Evolutionary conservation across 2,888 invertebrate genomes (phyloP).

Genomic region (Caenorhabditis japonica): DNA sequence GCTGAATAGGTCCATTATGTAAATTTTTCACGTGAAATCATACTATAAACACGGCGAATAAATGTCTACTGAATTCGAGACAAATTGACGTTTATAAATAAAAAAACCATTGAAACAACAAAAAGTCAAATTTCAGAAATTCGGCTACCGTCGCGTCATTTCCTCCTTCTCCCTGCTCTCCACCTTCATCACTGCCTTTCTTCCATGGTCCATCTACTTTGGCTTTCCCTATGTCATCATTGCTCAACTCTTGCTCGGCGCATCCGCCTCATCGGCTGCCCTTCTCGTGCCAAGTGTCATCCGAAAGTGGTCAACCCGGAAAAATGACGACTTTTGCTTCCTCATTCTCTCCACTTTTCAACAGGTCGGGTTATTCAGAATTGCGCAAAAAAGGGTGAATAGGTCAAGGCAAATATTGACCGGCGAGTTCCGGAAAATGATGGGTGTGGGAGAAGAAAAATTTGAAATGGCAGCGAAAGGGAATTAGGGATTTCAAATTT

Average conservation of each 20-base stretch:
- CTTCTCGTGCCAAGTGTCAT: slow-evolving; percentile 51
- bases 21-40: too few species aligned
- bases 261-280: slow-evolving; percentile 35
- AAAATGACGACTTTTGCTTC: slow-evolving; percentile 48
- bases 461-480: background rate
- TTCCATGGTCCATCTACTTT: slow-evolving; percentile 37
- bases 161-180: slow-evolving; percentile 32
- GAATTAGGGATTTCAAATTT: slow-evolving; percentile 3
- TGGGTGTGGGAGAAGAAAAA: too few species aligned
- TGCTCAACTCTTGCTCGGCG: slow-evolving; percentile 35
- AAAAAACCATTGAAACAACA: too few species aligned
- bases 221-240: slow-evolving; percentile 27
- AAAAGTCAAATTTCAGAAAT: too few species aligned
- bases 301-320: slow-evolving; percentile 53
- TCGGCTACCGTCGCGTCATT: slow-evolving; percentile 35
- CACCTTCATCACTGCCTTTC: slow-evolving; percentile 32
- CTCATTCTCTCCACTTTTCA: slow-evolving; percentile 35
- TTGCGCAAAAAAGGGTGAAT: slow-evolving; percentile 11
- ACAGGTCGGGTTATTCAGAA: slow-evolving; percentile 30
- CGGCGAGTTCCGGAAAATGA: background rate
- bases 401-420: slow-evolving; percentile 4
- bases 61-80: too few species aligned
- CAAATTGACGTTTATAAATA: too few species aligned
- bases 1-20: too few species aligned
- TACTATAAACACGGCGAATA: too few species aligned